These are phyloP conservation scores for Diphyllodes magnificus DNA, from an alignment of 2,113 vertebrate species.

Conservation along the genomic window DNA sequence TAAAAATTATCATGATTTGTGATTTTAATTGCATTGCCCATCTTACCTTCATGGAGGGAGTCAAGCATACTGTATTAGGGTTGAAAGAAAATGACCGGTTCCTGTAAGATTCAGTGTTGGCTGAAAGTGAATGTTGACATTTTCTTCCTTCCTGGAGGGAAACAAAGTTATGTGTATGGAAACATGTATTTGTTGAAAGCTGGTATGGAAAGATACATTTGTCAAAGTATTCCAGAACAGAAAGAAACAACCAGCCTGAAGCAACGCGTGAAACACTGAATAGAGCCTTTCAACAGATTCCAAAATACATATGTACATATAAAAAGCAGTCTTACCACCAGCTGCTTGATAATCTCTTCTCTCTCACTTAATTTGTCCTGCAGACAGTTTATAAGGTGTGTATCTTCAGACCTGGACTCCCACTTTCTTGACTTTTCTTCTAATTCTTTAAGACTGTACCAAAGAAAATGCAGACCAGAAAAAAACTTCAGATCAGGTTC, in stretches of 20 bases:
- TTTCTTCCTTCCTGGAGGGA: slow-evolving; percentile 85
- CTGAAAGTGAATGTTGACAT: slow-evolving; percentile 79
- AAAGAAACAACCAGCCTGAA: background rate
- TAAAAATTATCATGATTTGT: background rate
- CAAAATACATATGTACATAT: background rate
- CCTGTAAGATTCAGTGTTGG: slow-evolving; percentile 72
- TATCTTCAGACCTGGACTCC: slow-evolving; percentile 79
- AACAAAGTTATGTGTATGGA: background rate
- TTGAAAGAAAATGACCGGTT: slow-evolving; percentile 84
- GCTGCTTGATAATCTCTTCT: slow-evolving; percentile 85
- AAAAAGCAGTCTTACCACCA: slow-evolving; percentile 77
- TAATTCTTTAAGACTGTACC: slow-evolving; percentile 69
- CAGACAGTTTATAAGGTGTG: slow-evolving; percentile 80
- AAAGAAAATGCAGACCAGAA: background rate
- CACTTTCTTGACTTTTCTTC: slow-evolving; percentile 82
- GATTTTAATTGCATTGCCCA: background rate
- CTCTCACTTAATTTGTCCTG: slow-evolving; percentile 86
- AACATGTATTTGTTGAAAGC: background rate
- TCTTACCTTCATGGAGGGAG: slow-evolving; percentile 87
- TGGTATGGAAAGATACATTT: background rate
- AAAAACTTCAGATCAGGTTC: background rate
- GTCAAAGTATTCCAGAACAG: background rate
- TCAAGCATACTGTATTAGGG: slow-evolving; percentile 78
- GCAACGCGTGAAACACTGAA: background rate
- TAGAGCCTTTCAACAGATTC: background rate